These are phyloP conservation scores for Thysanoteuthis rhombus DNA, from an alignment of 2,888 invertebrate species.

Conservation along the genomic window DNA sequence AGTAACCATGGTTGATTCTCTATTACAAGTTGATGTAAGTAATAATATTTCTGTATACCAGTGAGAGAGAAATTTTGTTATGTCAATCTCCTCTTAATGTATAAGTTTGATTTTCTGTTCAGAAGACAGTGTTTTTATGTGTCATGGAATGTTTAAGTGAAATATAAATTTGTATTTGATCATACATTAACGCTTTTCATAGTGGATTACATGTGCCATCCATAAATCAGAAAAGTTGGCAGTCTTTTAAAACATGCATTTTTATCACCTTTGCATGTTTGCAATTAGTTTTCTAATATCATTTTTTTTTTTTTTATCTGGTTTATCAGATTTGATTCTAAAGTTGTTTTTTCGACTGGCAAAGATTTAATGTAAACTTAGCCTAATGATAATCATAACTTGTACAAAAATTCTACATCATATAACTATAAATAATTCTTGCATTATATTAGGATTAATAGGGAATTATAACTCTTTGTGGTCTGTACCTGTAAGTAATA, in stretches of 20 bases:
- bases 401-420: no score
- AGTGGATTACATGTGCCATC: neutral
- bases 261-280: no score
- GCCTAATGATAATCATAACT: no score
- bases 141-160: neutral
- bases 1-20: neutral
- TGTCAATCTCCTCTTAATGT: neutral
- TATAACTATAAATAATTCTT: no score
- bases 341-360: no score
- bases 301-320: neutral
- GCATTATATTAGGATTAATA: no score
- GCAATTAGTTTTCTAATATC: neutral
- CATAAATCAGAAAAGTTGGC: neutral
- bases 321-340: neutral
- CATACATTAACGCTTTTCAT: neutral
- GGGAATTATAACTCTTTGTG: no score
- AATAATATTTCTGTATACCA: neutral
- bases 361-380: no score
- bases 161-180: neutral
- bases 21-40: slow-evolving; percentile 15
- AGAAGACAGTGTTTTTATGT: neutral
- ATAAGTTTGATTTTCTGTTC: neutral
- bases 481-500: neutral
- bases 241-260: no score
- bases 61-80: neutral